A percentile compares a stretch with the other conserved stretches of the same genome.
These are phyloP conservation scores for Alauda arvensis DNA, from an alignment of 2,797 vertebrate genomes.

Conservation along the genomic window DNA sequence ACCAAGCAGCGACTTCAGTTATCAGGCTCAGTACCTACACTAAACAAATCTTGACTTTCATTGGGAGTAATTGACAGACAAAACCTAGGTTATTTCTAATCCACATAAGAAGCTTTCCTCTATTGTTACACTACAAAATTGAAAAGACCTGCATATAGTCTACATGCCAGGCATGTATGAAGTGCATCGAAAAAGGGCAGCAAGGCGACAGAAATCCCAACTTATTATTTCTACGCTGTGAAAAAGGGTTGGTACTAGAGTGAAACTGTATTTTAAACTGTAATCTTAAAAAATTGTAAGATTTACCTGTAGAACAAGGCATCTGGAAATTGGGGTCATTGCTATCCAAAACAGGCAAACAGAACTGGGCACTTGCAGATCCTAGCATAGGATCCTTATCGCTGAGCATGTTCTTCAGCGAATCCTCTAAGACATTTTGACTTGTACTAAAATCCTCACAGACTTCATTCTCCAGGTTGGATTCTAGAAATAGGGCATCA, in stretches of 20 bases:
- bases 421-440: constrained; percentile 87
- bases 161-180: constrained; percentile 23
- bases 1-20: neutral
- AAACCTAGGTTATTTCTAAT: neutral
- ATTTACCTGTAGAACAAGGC: constrained; percentile 88
- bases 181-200: constrained; percentile 17
- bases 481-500: constrained; percentile 90
- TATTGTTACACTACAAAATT: neutral
- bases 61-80: neutral
- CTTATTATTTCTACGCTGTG: constrained; percentile 32
- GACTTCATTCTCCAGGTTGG: constrained; percentile 96
- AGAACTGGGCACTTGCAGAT: constrained; percentile 95
- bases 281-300: constrained; percentile 75
- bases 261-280: constrained; percentile 68
- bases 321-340: constrained; percentile 90
- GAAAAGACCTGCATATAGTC: neutral
- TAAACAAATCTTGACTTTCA: neutral
- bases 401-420: constrained; percentile 98
- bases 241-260: constrained; percentile 59
- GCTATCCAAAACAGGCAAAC: constrained; percentile 90
- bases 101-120: neutral
- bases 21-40: neutral
- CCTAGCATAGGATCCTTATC: constrained; percentile 99
- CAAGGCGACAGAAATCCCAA: constrained; percentile 51
- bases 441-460: constrained; percentile 92